Evolutionary conservation across 1,140 invertebrate species (phyloP).

Genomic region (Formica exsecta): DNA sequence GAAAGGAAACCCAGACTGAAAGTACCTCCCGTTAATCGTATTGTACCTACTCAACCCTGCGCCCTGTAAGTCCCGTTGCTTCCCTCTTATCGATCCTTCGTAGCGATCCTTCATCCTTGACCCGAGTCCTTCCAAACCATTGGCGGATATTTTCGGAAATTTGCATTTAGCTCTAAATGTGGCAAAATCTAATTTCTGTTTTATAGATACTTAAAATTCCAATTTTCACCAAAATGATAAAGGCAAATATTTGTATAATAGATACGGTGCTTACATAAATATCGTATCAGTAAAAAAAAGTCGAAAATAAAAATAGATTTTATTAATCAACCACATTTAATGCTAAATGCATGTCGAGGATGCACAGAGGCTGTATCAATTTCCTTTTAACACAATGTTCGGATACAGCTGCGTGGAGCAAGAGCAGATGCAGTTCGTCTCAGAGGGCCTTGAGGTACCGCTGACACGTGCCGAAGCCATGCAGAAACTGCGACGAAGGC

Average conservation of each 20-base stretch:
- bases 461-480: constrained; percentile 82
- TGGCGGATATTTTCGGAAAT: not conserved
- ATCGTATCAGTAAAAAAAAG: not conserved
- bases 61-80: constrained; percentile 80
- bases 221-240: not conserved
- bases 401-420: constrained; percentile 86
- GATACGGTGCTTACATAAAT: not conserved
- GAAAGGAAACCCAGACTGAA: constrained; percentile 80
- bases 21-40: constrained; percentile 73
- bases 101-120: constrained; percentile 5
- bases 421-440: constrained; percentile 86
- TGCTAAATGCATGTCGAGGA: constrained; percentile 1
- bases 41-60: constrained; percentile 84
- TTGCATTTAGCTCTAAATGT: not conserved
- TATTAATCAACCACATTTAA: not conserved
- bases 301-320: not conserved
- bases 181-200: not conserved
- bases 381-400: constrained; percentile 21
- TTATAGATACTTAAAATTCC: not conserved
- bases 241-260: not conserved
- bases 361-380: not conserved
- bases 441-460: constrained; percentile 85
- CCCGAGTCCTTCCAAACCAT: not conserved
- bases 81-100: not conserved
- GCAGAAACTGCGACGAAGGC: constrained; percentile 79